Evolutionary conservation across 2,797 vertebrate species (phyloP), one percentile per base, ranked within the genome.

Genomic region (Tarsius wallacei): DNA sequence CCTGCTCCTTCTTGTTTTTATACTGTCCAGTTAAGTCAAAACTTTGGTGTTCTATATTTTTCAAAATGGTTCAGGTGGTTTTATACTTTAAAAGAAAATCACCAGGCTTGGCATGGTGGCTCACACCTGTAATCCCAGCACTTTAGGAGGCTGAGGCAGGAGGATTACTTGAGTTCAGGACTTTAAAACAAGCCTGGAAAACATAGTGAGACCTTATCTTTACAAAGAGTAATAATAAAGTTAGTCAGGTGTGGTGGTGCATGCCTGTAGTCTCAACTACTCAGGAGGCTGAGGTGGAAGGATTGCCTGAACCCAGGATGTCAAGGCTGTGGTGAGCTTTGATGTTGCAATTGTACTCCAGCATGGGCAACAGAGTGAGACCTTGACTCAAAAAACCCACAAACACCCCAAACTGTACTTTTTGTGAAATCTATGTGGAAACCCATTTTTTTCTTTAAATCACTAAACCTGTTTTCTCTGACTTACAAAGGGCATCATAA

Each of bases 391-490:
- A 22, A 36, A 22, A 12, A 36, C 22, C 11, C 36, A 70, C 68
- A 42, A 42, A 4, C 42, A 4, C 42, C 42, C 42, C 42, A 42
- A 42, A 42, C 66, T 51, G 13, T 51, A 31, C 14, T 94, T 68
- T 74, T 87, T 95, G n/a, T 28, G 53, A 81, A 94, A 47, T 93
- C 12, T 8, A 53, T 17, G 15, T 81, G n/a, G 47, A 94, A 87
- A 57, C 15, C 31, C 57, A 63, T 84, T 90, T 96, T 57, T 73
- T 31, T 92, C 78, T 90, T 95, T 33, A 87, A 95, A 80, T 77
- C 68, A 92, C 57, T 5, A 87, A 90, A 63, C 68, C 13, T 83
- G 28, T 51, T 70, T 66, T n/a, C 63, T 77, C 17, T 90, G 63
- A 78, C 33, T 61, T 96, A 89, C 42, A 90, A 76, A 90, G 51